These are phyloP conservation scores for Coilia nasus DNA, from an alignment of 2,797 vertebrate species.

Conservation along the genomic window DNA sequence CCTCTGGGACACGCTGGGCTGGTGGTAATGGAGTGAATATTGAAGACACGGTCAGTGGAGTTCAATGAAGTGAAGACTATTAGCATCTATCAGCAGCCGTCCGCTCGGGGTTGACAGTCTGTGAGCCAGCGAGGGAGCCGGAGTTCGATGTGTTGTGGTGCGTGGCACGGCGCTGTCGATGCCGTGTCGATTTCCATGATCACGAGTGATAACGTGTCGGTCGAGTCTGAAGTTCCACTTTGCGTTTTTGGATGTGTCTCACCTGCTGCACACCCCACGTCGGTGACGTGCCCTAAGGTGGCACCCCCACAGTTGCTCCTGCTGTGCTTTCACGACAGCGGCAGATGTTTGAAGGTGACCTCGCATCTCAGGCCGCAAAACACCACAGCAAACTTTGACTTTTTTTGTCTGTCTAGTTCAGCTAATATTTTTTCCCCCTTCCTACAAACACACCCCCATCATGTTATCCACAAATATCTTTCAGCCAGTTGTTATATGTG, in stretches of 20 bases:
- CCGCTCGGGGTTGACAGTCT: conserved; percentile 32
- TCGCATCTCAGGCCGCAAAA: not conserved
- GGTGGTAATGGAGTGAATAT: conserved; percentile 53
- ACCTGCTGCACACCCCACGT: not conserved
- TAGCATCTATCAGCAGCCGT: conserved; percentile 57
- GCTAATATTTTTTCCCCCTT: not conserved
- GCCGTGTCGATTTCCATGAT: not conserved
- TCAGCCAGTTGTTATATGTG: not conserved
- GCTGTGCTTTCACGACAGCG: not conserved
- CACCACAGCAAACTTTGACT: not conserved
- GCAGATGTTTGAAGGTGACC: conserved; percentile 6
- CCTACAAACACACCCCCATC: not conserved
- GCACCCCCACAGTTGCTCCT: not conserved
- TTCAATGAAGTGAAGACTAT: conserved; percentile 59
- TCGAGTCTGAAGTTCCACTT: not conserved
- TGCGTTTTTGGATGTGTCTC: no score
- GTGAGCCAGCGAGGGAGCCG: no score
- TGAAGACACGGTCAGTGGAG: conserved; percentile 47
- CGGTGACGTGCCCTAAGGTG: not conserved
- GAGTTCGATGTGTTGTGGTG: conserved; percentile 16
- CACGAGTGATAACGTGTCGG: conserved; percentile 12
- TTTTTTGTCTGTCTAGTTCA: no score
- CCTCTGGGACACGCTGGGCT: not conserved
- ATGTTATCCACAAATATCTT: not conserved
- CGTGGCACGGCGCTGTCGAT: not conserved